Base-by-base conservation (phyloP, 2,888 invertebrate genomes). In the Drosophila sordidapex region DNA sequence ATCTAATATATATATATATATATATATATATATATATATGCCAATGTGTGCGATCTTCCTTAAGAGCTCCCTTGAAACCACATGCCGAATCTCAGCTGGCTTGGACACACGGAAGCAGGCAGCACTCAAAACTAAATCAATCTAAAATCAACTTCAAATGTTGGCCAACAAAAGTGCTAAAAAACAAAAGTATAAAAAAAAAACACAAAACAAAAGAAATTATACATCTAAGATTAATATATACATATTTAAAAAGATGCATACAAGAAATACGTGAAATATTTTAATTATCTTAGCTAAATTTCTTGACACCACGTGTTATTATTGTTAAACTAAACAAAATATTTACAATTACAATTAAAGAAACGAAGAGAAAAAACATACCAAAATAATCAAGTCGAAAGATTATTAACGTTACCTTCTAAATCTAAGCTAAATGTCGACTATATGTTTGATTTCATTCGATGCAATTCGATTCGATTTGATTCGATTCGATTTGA, bases 281-380 rank as follows among this genome's bases (percentile, higher is more conserved):
- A 84, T 84, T 81, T 83, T 81, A 81, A 82, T 82, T 64, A 82
- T 70, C 57, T 74, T 83, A 83, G 83, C 71, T 71, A 76, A 87
- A 83, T 87, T 83, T 87, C 79, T 65, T 78, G 48, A 83, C 76
- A 89, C 81, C 80, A 83, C 82, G 71, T 85, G 79, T 85, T 87
- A 88, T 83, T 84, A 81, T 86, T 83, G 87, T 87, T 82, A 76
- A 82, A 74, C 53, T 60, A 66, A 74, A 77, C 64, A 70, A 78
- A 53, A 25, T 46, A 46, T 46, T 67, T 66, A 69, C 70, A 71
- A 67, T 56, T 31, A 79, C 61, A 67, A 66, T 64, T 59, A 77
- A 56, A 35, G 70, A 59, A 21, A 46, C 33, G 2, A 46, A 13
- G 35, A 59, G 31, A 13, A 51, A 67, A 67, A 63, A 38, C 35